These are phyloP conservation scores for Notolepis coatsorum DNA, from an alignment of 2,797 vertebrate genomes.

Conservation along the genomic window DNA sequence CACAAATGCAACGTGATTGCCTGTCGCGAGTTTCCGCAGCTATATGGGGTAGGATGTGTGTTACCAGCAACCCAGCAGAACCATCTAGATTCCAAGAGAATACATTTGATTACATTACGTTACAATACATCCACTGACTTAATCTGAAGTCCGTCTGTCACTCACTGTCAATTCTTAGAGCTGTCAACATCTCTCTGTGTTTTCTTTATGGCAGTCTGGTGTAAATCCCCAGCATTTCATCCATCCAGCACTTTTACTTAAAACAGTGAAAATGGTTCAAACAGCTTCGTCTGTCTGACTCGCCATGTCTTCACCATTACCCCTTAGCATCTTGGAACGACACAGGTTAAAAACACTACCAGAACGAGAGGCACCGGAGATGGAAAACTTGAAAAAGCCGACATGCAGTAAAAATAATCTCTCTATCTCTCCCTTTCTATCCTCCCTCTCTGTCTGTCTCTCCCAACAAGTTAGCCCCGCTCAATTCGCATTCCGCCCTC, in stretches of 20 bases:
- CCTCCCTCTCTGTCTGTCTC: conserved; percentile 12
- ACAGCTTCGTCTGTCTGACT: conserved; percentile 3
- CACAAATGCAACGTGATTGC: not conserved
- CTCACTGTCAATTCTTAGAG: conserved; percentile 1
- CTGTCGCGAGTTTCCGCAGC: not conserved
- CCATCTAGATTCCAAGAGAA: conserved; percentile 1
- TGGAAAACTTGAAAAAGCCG: conserved; percentile 27
- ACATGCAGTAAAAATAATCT: not conserved
- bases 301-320: conserved; percentile 15
- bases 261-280: not conserved
- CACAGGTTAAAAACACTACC: conserved; percentile 24
- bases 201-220: not conserved
- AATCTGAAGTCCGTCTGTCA: not conserved
- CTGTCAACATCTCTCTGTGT: conserved; percentile 1
- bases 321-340: not conserved
- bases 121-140: not conserved
- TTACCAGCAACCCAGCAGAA: not conserved
- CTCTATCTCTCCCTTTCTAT: not conserved
- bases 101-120: not conserved
- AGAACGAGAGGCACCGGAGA: conserved; percentile 25
- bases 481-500: conserved; percentile 38
- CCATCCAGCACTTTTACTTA: conserved; percentile 5
- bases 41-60: not conserved
- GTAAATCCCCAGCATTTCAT: not conserved
- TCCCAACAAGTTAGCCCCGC: conserved; percentile 20